These are phyloP conservation scores for Sebastes iracundus DNA, from an alignment of 2,797 vertebrate genomes.

Conservation along the genomic window DNA sequence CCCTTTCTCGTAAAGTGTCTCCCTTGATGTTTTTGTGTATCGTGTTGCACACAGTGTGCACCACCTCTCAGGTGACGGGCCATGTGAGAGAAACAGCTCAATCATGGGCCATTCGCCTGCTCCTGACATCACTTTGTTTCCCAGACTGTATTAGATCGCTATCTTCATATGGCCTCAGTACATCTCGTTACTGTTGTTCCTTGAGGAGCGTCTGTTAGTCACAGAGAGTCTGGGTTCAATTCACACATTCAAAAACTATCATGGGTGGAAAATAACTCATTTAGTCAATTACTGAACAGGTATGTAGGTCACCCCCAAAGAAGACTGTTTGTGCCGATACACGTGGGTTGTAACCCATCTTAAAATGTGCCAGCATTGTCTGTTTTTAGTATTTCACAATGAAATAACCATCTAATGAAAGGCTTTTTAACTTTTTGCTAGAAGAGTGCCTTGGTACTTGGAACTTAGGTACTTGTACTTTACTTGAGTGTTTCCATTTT, in stretches of 20 bases:
- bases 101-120: background rate
- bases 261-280: background rate
- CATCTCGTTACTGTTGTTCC: background rate
- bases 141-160: background rate
- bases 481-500: background rate
- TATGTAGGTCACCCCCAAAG: background rate
- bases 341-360: too few species aligned
- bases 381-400: too few species aligned
- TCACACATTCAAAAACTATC: background rate
- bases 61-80: background rate
- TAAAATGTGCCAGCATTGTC: too few species aligned
- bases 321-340: too few species aligned
- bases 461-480: background rate
- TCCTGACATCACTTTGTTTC: slow-evolving; percentile 18
- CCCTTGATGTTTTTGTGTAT: slow-evolving; percentile 23
- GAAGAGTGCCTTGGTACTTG: too few species aligned
- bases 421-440: too few species aligned
- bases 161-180: background rate
- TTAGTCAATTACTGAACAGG: background rate
- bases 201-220: background rate
- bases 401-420: too few species aligned
- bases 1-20: slow-evolving; percentile 10
- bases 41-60: background rate
- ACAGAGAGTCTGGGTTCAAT: background rate
- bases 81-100: background rate